Conservation (phyloP, 1,140 invertebrate species). For the Heliconius hermathena region DNA sequence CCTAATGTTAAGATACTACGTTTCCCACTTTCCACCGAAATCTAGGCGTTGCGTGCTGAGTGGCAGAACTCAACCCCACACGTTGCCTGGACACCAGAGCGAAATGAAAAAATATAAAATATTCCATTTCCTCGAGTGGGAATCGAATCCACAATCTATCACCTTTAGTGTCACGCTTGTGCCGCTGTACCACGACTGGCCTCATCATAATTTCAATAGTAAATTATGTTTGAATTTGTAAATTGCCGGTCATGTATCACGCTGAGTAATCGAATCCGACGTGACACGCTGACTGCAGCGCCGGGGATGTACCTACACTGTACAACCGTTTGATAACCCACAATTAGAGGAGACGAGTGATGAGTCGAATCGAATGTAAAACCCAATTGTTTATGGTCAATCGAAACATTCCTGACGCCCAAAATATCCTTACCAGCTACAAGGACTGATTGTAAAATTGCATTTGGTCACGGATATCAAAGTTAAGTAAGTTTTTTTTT, state of each 20-base stretch:
- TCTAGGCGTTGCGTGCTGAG: too few relatives aligned
- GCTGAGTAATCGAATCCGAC: conserved; percentile 38
- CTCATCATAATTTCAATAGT: conserved; percentile 33
- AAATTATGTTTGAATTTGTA: conserved; percentile 36
- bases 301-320: conserved; percentile 13
- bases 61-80: too few relatives aligned
- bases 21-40: too few relatives aligned
- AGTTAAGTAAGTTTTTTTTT: not conserved
- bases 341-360: conserved; percentile 41
- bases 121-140: too few relatives aligned
- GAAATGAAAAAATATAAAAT: too few relatives aligned
- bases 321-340: conserved; percentile 38
- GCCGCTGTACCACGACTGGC: too few relatives aligned
- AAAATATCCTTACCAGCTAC: conserved; percentile 24
- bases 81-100: too few relatives aligned
- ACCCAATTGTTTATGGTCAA: conserved; percentile 36
- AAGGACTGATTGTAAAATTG: conserved; percentile 28
- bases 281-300: conserved; percentile 19
- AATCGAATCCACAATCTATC: too few relatives aligned
- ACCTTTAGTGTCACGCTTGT: too few relatives aligned
- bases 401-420: conserved; percentile 26
- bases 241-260: conserved; percentile 39
- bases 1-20: too few relatives aligned
- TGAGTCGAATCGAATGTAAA: conserved; percentile 33
- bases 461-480: conserved; percentile 1